Evolutionary conservation across 2,113 vertebrate genomes (phyloP).

Genomic region (Vanacampus margaritifer): DNA sequence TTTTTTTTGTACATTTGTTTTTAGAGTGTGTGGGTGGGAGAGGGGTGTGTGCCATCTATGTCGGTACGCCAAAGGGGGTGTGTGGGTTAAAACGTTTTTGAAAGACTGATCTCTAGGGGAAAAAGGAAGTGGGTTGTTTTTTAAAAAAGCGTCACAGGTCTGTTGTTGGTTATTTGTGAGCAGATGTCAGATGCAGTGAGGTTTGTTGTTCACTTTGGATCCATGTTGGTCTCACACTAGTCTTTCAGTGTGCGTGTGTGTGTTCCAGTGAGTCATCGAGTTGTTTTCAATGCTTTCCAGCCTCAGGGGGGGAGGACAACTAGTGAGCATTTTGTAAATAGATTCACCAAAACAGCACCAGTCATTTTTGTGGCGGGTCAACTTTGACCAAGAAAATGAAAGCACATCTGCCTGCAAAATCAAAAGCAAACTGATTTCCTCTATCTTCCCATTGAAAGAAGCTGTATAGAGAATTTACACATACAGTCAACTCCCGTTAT

Average conservation of each 20-base stretch:
- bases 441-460: not conserved
- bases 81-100: not conserved
- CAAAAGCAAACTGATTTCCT: not conserved
- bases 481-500: too few relatives aligned
- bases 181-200: not conserved
- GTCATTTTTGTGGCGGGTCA: slow-evolving; percentile 5
- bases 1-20: not conserved
- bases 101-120: not conserved
- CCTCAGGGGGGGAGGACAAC: slow-evolving; percentile 8
- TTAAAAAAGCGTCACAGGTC: not conserved
- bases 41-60: not conserved
- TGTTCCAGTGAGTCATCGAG: not conserved
- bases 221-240: slow-evolving; percentile 9
- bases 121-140: not conserved
- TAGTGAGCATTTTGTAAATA: slow-evolving; percentile 11
- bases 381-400: slow-evolving; percentile 8
- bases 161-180: slow-evolving; percentile 1
- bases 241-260: not conserved
- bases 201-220: slow-evolving; percentile 6
- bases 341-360: slow-evolving; percentile 10
- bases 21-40: not conserved
- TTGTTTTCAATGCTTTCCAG: slow-evolving; percentile 19
- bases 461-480: too few relatives aligned
- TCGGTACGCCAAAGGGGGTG: not conserved
- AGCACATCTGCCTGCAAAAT: not conserved